Base-by-base conservation (phyloP, 2,113 vertebrate species). In the Cygnus atratus region DNA sequence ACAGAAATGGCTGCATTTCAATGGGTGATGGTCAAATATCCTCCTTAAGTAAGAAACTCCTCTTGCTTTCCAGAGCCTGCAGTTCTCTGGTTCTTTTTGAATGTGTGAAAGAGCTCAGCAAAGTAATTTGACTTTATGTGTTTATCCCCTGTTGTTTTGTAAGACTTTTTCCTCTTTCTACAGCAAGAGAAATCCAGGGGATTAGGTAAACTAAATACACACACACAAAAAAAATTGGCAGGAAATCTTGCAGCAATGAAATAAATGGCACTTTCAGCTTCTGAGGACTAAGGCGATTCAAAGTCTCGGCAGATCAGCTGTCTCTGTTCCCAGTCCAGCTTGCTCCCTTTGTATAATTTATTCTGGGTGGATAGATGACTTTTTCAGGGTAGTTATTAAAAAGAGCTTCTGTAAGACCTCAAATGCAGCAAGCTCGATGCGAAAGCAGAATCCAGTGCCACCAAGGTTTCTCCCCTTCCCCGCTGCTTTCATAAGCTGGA, bases 241-340 rank as follows among this genome's bases (percentile, higher is more conserved):
- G 79, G 65, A 90, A 95, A 81, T 95, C 73, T 52, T 77, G 29
- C 84, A 81, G 44, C n/a, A 26, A 28, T 93, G 61, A 78, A 88
- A 88, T 94, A 68, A 94, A 93, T 65, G 54, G 29, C 57, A 87
- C 70, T 92, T 93, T 57, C 68, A 57, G 82, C 65, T 92, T 93
- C 61, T 86, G 8, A 17, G 61, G 52, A 15, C 81, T 87, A 59
- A 90, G 46, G 61, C 68, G 68, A 74, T 96, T 93, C 63, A 77
- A 65, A 80, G 43, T 77, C 63, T 85, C 54, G 20, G 41, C 41
- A 71, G 72, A 93, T 88, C 61, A 88, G 35, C 43, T 48, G 37
- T 73, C 71, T 83, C 70, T 55, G 31, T 63, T 90, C 68, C 65
- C 29, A 76, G 1, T 84, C 57, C 29, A 59, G n/a, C 12, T 85